These are phyloP conservation scores for Osmerus eperlanus DNA, from an alignment of 2,113 vertebrate species.

Conservation along the genomic window DNA sequence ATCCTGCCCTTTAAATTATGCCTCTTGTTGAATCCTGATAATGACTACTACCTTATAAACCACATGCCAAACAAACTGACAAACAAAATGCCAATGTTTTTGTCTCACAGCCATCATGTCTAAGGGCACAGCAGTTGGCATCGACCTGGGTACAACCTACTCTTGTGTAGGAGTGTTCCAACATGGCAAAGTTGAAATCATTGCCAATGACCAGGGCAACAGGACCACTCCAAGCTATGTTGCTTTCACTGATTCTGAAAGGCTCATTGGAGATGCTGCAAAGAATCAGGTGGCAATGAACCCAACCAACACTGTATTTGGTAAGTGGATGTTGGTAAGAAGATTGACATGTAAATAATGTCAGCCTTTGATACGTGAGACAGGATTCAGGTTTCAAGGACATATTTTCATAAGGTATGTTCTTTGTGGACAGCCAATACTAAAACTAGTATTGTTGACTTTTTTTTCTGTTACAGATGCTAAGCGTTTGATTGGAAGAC, in stretches of 20 bases:
- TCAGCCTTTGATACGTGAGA: too few relatives aligned
- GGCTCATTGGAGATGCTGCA: constrained; percentile 63
- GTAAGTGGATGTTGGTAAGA: constrained; percentile 29
- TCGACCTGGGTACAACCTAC: constrained; percentile 89
- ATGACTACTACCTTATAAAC: too few relatives aligned
- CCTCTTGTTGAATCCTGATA: too few relatives aligned
- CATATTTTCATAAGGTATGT: too few relatives aligned
- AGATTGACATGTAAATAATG: fast-evolving
- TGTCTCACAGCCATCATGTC: constrained; percentile 65
- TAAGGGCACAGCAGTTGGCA: constrained; percentile 82
- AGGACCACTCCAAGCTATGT: constrained; percentile 65
- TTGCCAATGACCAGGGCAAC: constrained; percentile 81
- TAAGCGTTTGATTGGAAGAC: constrained; percentile 64
- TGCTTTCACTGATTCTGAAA: constrained; percentile 60
- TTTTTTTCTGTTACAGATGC: constrained; percentile 42
- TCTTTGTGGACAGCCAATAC: too few relatives aligned
- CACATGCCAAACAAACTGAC: too few relatives aligned
- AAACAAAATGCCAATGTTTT: too few relatives aligned
- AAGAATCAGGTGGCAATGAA: constrained; percentile 69
- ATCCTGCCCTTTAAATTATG: too few relatives aligned
- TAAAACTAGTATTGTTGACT: neutral
- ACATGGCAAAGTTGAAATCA: constrained; percentile 89
- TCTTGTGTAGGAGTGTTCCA: constrained; percentile 90
- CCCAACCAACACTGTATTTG: constrained; percentile 68
- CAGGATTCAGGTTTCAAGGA: too few relatives aligned